A percentile compares a stretch with the other conserved stretches of the same genome.
These are phyloP conservation scores for Drosophila barbarae DNA, from an alignment of 2,888 invertebrate species.

Conservation along the genomic window DNA sequence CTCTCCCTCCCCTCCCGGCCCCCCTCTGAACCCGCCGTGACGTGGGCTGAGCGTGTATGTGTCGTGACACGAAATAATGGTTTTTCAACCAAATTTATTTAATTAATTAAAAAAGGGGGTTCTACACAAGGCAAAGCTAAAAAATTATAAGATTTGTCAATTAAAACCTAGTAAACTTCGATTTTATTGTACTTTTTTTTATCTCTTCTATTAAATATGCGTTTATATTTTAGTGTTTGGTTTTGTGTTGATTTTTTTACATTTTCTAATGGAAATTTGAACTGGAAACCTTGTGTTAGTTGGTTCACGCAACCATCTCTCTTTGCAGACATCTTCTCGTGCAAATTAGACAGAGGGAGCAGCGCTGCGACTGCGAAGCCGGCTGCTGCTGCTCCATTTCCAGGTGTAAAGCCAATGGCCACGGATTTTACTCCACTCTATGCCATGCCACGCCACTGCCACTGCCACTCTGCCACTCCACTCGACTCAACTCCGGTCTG, in stretches of 20 bases:
- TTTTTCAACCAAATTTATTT: not conserved
- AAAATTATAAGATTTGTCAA: not conserved
- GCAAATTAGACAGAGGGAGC: conserved; percentile 36
- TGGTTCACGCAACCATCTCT: conserved; percentile 8
- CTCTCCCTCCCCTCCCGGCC: conserved; percentile 32
- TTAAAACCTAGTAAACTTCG: not conserved
- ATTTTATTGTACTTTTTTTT: not conserved
- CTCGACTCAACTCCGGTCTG: conserved; percentile 23
- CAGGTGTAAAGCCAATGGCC: conserved; percentile 52
- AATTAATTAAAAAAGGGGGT: not conserved
- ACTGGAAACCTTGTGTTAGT: not conserved
- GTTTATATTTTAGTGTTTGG: not conserved
- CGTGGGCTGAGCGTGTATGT: conserved; percentile 2
- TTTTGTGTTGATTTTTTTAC: not conserved
- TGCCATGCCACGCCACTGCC: conserved; percentile 6
- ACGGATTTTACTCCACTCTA: conserved; percentile 37
- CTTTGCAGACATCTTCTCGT: conserved; percentile 30
- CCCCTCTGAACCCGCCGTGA: not conserved
- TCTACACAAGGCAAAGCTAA: not conserved
- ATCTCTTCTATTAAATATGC: not conserved
- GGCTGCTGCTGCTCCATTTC: conserved; percentile 55
- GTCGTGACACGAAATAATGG: conserved; percentile 1
- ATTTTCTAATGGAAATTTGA: not conserved
- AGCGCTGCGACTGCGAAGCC: conserved; percentile 14
- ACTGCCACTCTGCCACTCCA: conserved; percentile 1